A percentile compares a stretch with the other conserved stretches of the same genome.
Conservation (phyloP, 1,140 invertebrate genomes). For the Euwallacea similis region DNA sequence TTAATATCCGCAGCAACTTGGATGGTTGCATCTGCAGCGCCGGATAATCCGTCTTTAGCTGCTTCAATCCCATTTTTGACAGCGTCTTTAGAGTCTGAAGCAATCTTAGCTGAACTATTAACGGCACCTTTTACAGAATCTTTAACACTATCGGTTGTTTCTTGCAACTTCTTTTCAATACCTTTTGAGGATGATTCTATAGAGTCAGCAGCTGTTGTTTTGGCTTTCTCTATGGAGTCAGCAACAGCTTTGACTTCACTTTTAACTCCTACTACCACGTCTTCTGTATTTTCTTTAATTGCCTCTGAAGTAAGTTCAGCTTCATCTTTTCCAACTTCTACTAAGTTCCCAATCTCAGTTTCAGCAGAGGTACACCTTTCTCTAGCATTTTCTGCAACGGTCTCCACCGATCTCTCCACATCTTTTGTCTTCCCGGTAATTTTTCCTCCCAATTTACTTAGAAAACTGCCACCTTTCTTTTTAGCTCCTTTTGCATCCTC, state of each 20-base stretch:
- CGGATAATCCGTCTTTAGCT: neutral
- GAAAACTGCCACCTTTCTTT: neutral
- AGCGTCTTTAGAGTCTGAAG: no score
- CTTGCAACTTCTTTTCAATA: constrained; percentile 28
- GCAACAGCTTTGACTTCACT: neutral
- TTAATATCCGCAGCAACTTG: neutral
- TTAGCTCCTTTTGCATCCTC: constrained; percentile 1
- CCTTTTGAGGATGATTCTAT: constrained; percentile 30
- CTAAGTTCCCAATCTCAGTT: neutral
- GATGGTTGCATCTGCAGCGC: neutral
- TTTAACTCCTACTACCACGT: neutral
- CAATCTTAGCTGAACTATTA: no score
- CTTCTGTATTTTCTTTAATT: neutral
- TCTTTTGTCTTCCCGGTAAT: constrained; percentile 2
- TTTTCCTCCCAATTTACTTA: neutral
- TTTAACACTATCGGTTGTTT: constrained; percentile 15
- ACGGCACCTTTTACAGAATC: neutral
- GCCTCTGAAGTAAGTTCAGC: neutral
- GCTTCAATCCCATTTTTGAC: no score
- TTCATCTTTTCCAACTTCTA: no score
- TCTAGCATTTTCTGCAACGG: constrained; percentile 4
- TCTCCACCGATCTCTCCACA: constrained; percentile 13
- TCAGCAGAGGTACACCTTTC: neutral
- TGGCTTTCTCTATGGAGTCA: neutral
- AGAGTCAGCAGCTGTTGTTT: constrained; percentile 25